These are phyloP conservation scores for Gorsachius goisagi DNA, from an alignment of 2,113 vertebrate species.

Conservation along the genomic window DNA sequence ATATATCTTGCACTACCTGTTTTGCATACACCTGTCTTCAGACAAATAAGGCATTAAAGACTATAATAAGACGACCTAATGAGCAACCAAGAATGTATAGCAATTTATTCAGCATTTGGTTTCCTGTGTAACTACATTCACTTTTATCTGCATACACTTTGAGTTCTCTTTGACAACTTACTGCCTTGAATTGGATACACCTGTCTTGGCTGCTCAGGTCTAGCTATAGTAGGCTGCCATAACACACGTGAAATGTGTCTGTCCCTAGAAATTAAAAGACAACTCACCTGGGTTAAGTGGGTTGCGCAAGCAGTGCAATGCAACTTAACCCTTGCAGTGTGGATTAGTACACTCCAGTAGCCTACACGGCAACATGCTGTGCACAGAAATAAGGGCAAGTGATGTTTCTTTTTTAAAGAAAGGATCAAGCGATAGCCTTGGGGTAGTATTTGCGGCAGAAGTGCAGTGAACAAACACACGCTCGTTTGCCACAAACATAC, in stretches of 20 bases:
- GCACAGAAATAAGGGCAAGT: neutral
- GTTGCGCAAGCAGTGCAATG: neutral
- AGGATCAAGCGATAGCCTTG: neutral
- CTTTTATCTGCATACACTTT: neutral
- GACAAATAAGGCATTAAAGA: neutral
- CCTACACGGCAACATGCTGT: fast-evolving
- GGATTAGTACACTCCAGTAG: neutral
- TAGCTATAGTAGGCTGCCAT: neutral
- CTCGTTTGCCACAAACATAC: neutral
- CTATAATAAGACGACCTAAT: neutral
- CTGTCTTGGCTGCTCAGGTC: neutral
- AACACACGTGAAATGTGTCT: neutral
- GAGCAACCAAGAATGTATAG: neutral
- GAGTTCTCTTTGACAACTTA: neutral
- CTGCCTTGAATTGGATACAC: neutral
- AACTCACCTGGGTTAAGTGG: neutral
- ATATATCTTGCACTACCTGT: neutral
- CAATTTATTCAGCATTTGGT: neutral
- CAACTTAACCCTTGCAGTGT: neutral
- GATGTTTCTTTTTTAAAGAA: neutral
- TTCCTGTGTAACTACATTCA: neutral
- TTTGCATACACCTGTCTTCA: neutral
- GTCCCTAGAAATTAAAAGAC: neutral
- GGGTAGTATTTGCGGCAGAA: neutral
- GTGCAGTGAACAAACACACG: neutral